These are phyloP conservation scores for Tachina lurida DNA, from an alignment of 2,888 invertebrate genomes.

Conservation along the genomic window DNA sequence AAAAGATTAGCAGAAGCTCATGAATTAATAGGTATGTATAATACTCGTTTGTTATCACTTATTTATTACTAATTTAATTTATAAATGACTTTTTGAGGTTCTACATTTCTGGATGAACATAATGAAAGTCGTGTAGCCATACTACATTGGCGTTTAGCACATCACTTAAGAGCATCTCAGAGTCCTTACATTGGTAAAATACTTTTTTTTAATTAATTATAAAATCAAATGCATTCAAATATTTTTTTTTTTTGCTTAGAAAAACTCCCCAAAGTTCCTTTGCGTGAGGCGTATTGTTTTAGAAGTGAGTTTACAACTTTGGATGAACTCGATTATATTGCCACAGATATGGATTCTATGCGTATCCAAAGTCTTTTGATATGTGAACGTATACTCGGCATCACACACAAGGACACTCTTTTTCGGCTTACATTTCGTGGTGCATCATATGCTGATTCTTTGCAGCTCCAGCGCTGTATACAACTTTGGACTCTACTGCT, in stretches of 20 bases:
- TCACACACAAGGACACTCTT: conserved; percentile 93
- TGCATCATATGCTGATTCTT: conserved; percentile 88
- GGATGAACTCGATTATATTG: conserved; percentile 89
- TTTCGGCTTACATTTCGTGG: conserved; percentile 90
- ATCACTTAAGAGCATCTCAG: conserved; percentile 85
- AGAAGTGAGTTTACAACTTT: conserved; percentile 89
- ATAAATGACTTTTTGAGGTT: conserved; percentile 81
- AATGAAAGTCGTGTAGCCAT: conserved; percentile 89
- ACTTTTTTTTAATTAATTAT: neutral
- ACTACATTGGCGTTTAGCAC: conserved; percentile 91
- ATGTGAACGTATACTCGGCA: conserved; percentile 93
- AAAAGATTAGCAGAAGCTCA: conserved; percentile 92
- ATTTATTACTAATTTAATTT: neutral
- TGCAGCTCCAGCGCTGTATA: conserved; percentile 91
- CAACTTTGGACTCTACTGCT: conserved; percentile 94
- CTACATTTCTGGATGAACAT: conserved; percentile 94
- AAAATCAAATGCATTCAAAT: neutral
- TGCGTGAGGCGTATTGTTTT: conserved; percentile 86
- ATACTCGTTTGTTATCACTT: neutral
- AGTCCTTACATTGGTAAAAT: conserved; percentile 79
- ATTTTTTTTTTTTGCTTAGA: conserved; percentile 73
- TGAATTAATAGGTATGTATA: conserved; percentile 88
- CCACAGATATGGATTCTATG: conserved; percentile 92
- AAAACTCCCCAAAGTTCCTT: conserved; percentile 85
- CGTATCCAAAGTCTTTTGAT: conserved; percentile 94